Base-by-base conservation (phyloP, 2,888 invertebrate species). In the Dolomedes plantarius region DNA sequence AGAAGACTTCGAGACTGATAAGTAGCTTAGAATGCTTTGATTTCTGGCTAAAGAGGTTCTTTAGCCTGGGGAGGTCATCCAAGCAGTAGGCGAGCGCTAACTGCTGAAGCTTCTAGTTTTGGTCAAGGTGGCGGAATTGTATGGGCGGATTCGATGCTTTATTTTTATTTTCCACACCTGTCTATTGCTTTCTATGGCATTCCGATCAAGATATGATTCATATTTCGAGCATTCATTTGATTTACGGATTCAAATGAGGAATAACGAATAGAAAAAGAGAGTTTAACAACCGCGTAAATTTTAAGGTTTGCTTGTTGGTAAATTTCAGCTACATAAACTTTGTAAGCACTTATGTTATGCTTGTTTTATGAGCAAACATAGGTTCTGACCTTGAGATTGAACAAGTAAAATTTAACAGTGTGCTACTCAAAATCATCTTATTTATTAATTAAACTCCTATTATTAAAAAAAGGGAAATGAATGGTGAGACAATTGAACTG, bases 101-200 rank as follows among this genome's bases (percentile, higher is more conserved):
- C 74, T 81, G 74, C 46, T 50, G 29, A 29, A 67, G 80, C 80
- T 81, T 81, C 80, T 81, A 80, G 80, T 81, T 81, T 81, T 81
- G 67, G 80, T 32, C 75, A 64, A 56, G 39, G 69, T 71, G 71
- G 76, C 23, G 6, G 68, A 74, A 68, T 76, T 7, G 71, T 50
- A 68, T 75, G 76, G 82, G 82, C 76, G 82, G 75, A 27, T 2
- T 62, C 23, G 13, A 19, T 23, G 29, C 46, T 29, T 71, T 67
- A 62, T 81, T 75, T 64, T 7, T 23, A 11, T 39, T 23, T 41
- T 31, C 50, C 46, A 65, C 46, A 46, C 74, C 39, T 16, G 6
- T 41, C 39, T 69, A 69, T 32, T 32, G 46, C 62, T 74, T 74
- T 81, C 32, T 74, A 73, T 46, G 73, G 68, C 5, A 68, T 68